Evolutionary conservation across 2,113 vertebrate species (phyloP), one percentile per base, ranked within the genome.

Genomic region (Argyrosomus japonicus): DNA sequence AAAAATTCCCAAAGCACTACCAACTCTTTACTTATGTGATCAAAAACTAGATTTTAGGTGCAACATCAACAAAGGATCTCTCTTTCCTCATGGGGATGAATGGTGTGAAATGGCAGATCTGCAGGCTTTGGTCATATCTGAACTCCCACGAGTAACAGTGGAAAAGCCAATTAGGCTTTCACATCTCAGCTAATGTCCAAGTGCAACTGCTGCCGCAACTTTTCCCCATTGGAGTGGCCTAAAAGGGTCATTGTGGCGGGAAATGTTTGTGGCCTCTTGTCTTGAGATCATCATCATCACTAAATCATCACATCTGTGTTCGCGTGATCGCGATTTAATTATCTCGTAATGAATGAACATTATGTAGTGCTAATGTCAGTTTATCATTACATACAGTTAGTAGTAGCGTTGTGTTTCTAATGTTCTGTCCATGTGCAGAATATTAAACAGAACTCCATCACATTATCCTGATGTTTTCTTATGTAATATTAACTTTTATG

Each of bases 21-120:
- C 0, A 23, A 32, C 50, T 36, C 47, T 21, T 86, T 51, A 61
- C 19, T 43, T 17, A 29, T 50, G 57, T 60, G 50, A 77, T 81
- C 50, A 56, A 14, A 75, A 32, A 18, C 4, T 0, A 8, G 19
- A 74, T 40, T 67, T 77, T 11, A 25, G 43, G 19, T 63, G 11
- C 40, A 63, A 29, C 23, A 19, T 43, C 1, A 6, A 21, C 6
- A 18, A 7, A 63, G 36, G 12, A 45, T 17, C 2, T 5, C 21
- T 23, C 8, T 45, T 65, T 27, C 48, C 73, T 47, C 5, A 0
- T 19, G 43, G 54, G 69, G 36, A n/a, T 12, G 56, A n/a, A 25
- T 11, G 13, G 1, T 12, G 32, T 25, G 67, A 36, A 19, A 45
- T 54, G 51, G 8, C 29, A 58, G 13, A 62, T 43, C 56, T 61